Base-by-base conservation (phyloP, 1,140 invertebrate genomes). In the Sitophilus oryzae region DNA sequence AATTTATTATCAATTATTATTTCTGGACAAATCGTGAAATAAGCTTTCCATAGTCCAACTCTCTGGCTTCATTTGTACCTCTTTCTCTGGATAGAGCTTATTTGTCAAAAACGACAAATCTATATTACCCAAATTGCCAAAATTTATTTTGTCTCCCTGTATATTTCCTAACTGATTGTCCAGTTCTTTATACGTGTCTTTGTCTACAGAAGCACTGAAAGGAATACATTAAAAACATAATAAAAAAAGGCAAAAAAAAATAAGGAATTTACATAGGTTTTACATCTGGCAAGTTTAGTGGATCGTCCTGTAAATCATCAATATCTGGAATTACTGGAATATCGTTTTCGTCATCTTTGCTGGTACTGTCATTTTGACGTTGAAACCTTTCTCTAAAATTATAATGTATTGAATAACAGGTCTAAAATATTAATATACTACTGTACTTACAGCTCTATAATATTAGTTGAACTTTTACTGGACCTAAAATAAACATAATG, bases 281-380 rank as follows among this genome's bases (percentile, higher is more conserved):
- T 3, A 63, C 54, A 57, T 71, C 67, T 21, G 58, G 58, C 14
- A 66, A 52, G 52, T 63, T 62, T 8, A 62, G 40, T 14, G 60
- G 48, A 47, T 71, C 67, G 53, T 69, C 66, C 51, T 68, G 64
- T 9, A 71, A 41, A 53, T 71, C 69, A 40, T 71, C 69, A 54
- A 71, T 71, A 57, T 71, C 69, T 38, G 69, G 69, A 49, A 71
- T 71, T 14, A 68, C 58, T 23, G 69, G 69, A 50, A 71, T 71
- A 47, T 70, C 67, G 65, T 69, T 67, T 18, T 69, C 66, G 9
- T 34, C 34, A n/a, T 38, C 42, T 37, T 36, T 43, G n/a, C 47
- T 34, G 58, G 61, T 35, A 60, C 58, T 6, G 45, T 40, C 34
- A 48, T 34, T 54, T 44, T 64, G 22, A 47, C 44, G 47, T 56